Conservation (phyloP, 2,113 vertebrate genomes). For the Anser brachyrhynchus region DNA sequence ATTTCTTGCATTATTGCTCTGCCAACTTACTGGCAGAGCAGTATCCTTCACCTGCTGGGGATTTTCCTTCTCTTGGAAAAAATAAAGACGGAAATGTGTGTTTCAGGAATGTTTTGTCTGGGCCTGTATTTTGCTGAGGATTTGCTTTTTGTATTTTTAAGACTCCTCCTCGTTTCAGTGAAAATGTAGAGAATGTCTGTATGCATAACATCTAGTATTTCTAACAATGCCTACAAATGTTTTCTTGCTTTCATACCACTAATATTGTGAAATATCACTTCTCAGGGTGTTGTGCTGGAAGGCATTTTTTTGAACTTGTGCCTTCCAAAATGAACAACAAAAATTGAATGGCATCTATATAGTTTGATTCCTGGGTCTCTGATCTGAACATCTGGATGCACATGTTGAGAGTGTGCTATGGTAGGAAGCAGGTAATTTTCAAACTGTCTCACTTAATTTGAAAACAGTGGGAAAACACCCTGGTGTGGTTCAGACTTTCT, state of each 20-base stretch:
- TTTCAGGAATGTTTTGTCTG: neutral
- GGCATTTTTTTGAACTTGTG: neutral
- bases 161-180: fast-evolving
- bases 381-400: neutral
- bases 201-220: neutral
- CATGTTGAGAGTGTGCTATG: neutral
- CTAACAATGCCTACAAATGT: neutral
- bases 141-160: neutral
- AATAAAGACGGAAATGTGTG: neutral
- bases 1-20: neutral
- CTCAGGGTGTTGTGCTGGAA: neutral
- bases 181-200: neutral
- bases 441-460: neutral
- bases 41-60: neutral
- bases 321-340: neutral
- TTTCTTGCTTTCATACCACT: neutral
- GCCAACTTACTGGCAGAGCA: fast-evolving
- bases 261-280: neutral
- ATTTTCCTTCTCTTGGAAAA: neutral
- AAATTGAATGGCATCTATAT: neutral
- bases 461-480: neutral
- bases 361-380: neutral
- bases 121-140: neutral
- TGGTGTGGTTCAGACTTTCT: neutral
- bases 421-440: neutral